These are phyloP conservation scores for Drosophila melanica DNA, from an alignment of 1,140 invertebrate genomes.

Conservation along the genomic window DNA sequence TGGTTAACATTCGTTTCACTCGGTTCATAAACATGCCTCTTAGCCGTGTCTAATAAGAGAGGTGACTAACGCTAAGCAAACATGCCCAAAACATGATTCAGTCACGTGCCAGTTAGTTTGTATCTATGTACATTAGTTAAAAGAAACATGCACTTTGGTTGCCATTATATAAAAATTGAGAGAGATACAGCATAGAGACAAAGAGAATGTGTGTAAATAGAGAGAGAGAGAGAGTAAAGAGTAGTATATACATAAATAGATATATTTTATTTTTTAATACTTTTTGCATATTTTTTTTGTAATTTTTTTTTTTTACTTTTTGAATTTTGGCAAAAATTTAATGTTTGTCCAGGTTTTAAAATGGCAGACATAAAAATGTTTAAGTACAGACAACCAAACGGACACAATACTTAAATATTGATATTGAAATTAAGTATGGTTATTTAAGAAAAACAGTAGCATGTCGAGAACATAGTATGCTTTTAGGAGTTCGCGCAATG, in stretches of 20 bases:
- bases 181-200: conserved; percentile 18
- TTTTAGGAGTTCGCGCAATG: conserved; percentile 74
- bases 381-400: conserved; percentile 84
- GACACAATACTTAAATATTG: conserved; percentile 81
- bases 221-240: conserved; percentile 22
- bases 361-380: conserved; percentile 84
- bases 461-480: conserved; percentile 65
- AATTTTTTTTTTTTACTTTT: conserved; percentile 53
- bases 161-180: conserved; percentile 23
- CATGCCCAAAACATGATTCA: conserved; percentile 50
- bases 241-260: conserved; percentile 50
- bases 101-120: conserved; percentile 36
- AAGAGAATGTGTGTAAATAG: conserved; percentile 17
- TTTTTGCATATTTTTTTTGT: conserved; percentile 35
- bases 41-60: conserved; percentile 35
- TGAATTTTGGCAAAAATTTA: conserved; percentile 73
- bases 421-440: conserved; percentile 71
- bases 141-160: conserved; percentile 71
- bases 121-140: conserved; percentile 39
- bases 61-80: conserved; percentile 61
- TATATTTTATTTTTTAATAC: conserved; percentile 46
- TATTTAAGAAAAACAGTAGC: conserved; percentile 68
- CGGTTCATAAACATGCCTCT: conserved; percentile 19
- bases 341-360: conserved; percentile 66
- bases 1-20: conserved; percentile 12